Evolutionary conservation across 2,797 vertebrate genomes (phyloP).

Genomic region (Mus minutoides): DNA sequence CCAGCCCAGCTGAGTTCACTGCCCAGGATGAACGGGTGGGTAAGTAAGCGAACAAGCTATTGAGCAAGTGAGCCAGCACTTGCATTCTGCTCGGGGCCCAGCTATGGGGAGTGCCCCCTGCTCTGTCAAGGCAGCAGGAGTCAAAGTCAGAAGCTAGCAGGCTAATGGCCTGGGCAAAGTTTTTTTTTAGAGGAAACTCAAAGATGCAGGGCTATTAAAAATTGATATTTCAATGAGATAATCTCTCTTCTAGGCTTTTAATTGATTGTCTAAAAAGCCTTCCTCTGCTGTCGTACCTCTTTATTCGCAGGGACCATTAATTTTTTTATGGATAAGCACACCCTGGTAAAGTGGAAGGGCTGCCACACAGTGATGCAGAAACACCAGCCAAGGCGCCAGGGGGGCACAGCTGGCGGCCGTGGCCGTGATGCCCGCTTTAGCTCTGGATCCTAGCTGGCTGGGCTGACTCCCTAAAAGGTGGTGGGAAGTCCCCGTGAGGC

Average conservation of each 20-base stretch:
- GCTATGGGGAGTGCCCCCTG: not conserved
- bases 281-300: conserved; percentile 74
- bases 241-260: conserved; percentile 85
- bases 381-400: not conserved
- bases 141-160: not conserved
- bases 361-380: not conserved
- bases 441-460: not conserved
- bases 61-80: not conserved
- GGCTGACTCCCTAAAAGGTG: not conserved
- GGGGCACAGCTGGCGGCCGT: not conserved
- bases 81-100: not conserved
- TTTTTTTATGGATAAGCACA: conserved; percentile 82
- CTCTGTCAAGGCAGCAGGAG: not conserved
- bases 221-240: conserved; percentile 87
- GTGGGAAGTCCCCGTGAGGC: not conserved
- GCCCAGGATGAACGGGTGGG: not conserved
- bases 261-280: conserved; percentile 87
- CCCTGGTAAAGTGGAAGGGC: not conserved
- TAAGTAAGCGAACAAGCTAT: not conserved
- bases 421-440: not conserved
- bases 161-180: conserved; percentile 41
- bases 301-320: conserved; percentile 82
- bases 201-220: conserved; percentile 86
- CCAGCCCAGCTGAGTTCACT: not conserved
- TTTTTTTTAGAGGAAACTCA: conserved; percentile 74